These are phyloP conservation scores for Rhadina sibilatrix DNA, from an alignment of 2,113 vertebrate genomes.

Conservation along the genomic window DNA sequence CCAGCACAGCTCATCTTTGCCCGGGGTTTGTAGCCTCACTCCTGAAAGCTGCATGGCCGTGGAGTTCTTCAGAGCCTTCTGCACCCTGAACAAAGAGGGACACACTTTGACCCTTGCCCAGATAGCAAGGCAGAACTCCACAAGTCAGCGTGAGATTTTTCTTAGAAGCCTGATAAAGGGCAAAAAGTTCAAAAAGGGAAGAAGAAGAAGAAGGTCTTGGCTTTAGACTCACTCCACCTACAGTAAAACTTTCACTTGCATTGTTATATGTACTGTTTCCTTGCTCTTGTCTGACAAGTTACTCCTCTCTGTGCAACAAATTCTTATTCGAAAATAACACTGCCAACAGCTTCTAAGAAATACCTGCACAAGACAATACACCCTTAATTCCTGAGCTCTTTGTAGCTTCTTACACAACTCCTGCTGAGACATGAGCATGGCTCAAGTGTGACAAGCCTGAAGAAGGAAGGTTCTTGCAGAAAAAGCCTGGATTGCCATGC, in stretches of 20 bases:
- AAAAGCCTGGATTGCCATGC: neutral
- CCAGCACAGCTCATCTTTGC: neutral
- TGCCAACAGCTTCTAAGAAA: neutral
- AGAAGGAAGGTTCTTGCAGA: neutral
- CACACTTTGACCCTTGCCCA: neutral
- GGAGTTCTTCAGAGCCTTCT: neutral
- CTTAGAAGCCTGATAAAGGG: neutral
- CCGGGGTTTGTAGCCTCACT: neutral
- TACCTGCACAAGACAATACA: neutral
- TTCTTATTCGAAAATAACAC: neutral
- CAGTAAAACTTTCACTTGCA: neutral
- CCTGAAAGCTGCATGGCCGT: neutral
- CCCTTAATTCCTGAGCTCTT: neutral
- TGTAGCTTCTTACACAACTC: neutral
- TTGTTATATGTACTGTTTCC: neutral
- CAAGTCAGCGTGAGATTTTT: neutral
- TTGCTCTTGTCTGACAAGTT: neutral
- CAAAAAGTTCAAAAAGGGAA: neutral
- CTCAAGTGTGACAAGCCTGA: neutral
- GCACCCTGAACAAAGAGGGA: neutral
- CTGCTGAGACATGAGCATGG: neutral
- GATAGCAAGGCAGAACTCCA: neutral
- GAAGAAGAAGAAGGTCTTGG: neutral
- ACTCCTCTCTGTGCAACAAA: neutral
- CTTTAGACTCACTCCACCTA: neutral